Evolutionary conservation across 2,113 vertebrate species (phyloP).

Genomic region (Corythoichthys intestinalis): DNA sequence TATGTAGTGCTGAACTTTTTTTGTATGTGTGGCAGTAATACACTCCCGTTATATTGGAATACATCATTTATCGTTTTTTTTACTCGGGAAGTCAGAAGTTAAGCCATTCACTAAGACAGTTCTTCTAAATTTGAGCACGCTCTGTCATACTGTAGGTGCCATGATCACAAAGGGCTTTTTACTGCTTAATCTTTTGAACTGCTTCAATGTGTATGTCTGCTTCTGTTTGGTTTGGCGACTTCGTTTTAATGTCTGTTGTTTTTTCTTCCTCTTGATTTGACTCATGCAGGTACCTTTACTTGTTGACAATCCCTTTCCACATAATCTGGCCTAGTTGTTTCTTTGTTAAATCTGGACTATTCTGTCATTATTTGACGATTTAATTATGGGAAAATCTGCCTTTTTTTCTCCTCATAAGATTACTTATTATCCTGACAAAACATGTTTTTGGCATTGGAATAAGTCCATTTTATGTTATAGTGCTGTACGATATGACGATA

Average conservation of each 20-base stretch:
- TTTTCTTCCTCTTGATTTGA: constrained; percentile 17
- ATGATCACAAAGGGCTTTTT: constrained; percentile 70
- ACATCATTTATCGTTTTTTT: not conserved
- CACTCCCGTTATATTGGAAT: no score
- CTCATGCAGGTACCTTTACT: constrained; percentile 26
- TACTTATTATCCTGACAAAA: no score
- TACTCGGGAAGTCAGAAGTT: constrained; percentile 50
- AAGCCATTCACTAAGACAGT: constrained; percentile 29
- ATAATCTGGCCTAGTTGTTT: constrained; percentile 2
- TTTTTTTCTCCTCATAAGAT: no score
- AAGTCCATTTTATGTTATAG: no score
- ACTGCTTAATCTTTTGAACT: constrained; percentile 55
- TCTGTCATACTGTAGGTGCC: constrained; percentile 53
- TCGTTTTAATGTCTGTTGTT: constrained; percentile 49
- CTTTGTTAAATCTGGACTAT: no score
- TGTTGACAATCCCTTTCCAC: constrained; percentile 54
- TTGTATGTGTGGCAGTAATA: no score
- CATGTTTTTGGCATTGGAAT: no score
- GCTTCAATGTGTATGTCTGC: constrained; percentile 45
- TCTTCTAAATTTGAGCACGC: constrained; percentile 49
- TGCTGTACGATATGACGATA: no score
- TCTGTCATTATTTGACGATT: no score
- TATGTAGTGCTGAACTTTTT: no score
- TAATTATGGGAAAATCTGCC: no score
- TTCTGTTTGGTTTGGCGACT: constrained; percentile 35